A percentile compares a stretch with the other conserved stretches of the same genome.
These are phyloP conservation scores for Leptosomus discolor DNA, from an alignment of 2,113 vertebrate species.

Conservation along the genomic window DNA sequence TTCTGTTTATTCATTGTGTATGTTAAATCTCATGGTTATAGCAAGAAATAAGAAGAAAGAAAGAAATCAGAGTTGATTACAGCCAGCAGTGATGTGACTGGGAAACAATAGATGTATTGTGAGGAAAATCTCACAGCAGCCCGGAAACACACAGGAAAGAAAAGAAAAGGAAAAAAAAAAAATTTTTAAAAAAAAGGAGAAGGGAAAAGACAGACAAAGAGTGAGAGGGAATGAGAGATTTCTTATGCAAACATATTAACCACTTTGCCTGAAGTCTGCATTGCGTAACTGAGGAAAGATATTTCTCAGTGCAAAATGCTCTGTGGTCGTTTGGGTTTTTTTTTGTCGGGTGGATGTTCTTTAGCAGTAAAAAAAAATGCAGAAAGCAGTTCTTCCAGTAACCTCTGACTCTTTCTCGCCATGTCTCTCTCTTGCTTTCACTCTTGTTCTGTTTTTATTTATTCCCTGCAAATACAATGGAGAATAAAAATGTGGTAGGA, in stretches of 20 bases:
- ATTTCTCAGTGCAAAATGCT: not conserved
- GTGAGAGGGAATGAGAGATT: not conserved
- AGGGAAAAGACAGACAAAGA: not conserved
- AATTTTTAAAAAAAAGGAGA: not conserved
- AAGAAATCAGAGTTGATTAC: not conserved
- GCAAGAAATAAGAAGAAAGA: slow-evolving; percentile 36
- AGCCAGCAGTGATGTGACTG: not conserved
- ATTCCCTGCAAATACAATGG: slow-evolving; percentile 83
- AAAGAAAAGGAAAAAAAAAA: not conserved
- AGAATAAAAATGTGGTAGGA: slow-evolving; percentile 82
- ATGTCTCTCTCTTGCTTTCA: slow-evolving; percentile 51
- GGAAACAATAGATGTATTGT: slow-evolving; percentile 43
- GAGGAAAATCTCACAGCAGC: not conserved
- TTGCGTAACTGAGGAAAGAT: not conserved
- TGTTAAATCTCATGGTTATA: slow-evolving; percentile 16
- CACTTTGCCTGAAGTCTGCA: not conserved
- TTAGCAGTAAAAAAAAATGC: slow-evolving; percentile 6
- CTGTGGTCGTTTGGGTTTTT: not conserved
- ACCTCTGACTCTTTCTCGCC: slow-evolving; percentile 66
- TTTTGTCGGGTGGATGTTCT: not conserved
- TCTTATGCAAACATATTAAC: slow-evolving; percentile 43
- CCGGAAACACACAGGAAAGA: not conserved
- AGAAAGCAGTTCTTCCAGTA: slow-evolving; percentile 61
- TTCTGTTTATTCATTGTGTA: not conserved
- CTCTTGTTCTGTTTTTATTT: slow-evolving; percentile 75